Base-by-base conservation (phyloP, 2,888 invertebrate species). In the Eupithecia subumbrata region DNA sequence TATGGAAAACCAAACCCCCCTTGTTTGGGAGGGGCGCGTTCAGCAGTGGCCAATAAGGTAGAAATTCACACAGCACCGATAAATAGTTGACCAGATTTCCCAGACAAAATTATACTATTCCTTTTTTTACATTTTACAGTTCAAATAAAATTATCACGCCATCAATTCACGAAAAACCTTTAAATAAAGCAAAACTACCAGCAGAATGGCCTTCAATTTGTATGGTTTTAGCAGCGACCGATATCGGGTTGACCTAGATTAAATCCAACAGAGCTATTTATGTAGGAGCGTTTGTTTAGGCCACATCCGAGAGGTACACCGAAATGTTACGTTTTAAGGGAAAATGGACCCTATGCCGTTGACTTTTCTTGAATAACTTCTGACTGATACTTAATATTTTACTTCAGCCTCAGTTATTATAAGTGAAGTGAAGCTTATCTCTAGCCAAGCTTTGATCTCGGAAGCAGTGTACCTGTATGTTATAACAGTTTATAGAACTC, bases 181-280 rank as follows among this genome's bases (percentile, higher is more conserved):
- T 5, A 7, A 34, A 64, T n/a, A 18, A n/a, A 48, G 18, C 34
- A 14, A 63, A 72, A 68, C 63, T 68, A 67, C 37, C n/a, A 52
- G 70, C 25, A 52, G 48, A 70, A 73, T 69, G 66, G 52, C 22
- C 25, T 22, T 75, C 67, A 82, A 80, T 82, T 75, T 72, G 77
- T 71, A 78, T 76, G 76, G 82, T 64, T 73, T 80, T 76, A 78
- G 83, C 78, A 78, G 78, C 45, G 74, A 83, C 81, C 83, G 83
- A 88, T 89, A 88, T 86, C 83, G 83, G 85, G 81, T 83, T 88
- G 88, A 88, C 89, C 89, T 85, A 87, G 83, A 89, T 89, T 85
- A 83, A 86, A 87, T 85, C 80, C 81, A 82, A 74, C 68, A 73
- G 63, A 48, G 48, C 34, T 79, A 73, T 82, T 82, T 80, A 75